Conservation (phyloP, 2,113 vertebrate genomes). For the Fulica atra region DNA sequence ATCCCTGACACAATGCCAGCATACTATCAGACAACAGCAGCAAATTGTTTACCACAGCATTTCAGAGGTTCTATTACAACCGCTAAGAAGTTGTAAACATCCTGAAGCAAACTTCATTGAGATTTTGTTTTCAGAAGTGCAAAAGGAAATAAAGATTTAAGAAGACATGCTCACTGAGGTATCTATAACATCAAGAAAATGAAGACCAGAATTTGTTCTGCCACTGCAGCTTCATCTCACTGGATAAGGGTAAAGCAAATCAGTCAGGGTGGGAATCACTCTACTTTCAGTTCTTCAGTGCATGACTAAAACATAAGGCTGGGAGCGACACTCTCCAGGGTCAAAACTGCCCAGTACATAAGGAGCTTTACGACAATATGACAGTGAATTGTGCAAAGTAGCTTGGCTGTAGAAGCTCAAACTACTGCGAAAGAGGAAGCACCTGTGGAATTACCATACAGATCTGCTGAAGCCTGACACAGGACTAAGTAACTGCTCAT, state of each 20-base stretch:
- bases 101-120: neutral
- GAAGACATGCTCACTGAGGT: neutral
- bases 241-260: neutral
- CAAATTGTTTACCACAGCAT: neutral
- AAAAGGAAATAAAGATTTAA: neutral
- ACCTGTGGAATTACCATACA: neutral
- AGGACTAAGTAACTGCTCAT: neutral
- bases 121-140: neutral
- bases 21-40: neutral
- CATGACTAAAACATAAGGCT: neutral
- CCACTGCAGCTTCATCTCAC: neutral
- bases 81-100: neutral
- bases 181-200: neutral
- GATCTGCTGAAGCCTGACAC: neutral
- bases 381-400: neutral
- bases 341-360: neutral
- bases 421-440: neutral
- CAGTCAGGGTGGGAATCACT: neutral
- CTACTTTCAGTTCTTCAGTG: neutral
- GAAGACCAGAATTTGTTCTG: neutral
- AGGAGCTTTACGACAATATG: neutral
- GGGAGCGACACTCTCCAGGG: neutral
- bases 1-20: neutral
- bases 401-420: neutral
- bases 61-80: neutral